phyloP scores from a whole-genome alignment of 1,140 invertebrate species.

The Apis laboriosa region DNA sequence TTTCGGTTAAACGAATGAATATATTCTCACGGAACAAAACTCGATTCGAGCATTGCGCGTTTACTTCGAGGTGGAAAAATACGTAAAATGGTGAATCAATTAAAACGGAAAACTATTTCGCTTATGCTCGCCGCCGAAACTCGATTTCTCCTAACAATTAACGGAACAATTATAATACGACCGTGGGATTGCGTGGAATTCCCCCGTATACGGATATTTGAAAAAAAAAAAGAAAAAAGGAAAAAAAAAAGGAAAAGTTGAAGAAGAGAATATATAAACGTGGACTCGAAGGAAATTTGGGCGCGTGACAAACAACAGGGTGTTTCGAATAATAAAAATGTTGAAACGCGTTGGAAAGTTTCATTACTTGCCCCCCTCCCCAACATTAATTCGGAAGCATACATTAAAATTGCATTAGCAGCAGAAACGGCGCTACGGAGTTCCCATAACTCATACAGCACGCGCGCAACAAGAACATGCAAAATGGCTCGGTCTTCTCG shows the following conservation, averaged over 20 bases:
- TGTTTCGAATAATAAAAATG: background rate
- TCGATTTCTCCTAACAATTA: background rate
- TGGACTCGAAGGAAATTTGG: background rate
- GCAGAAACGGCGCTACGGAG: slow-evolving; percentile 27
- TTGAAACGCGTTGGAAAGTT: slow-evolving; percentile 34
- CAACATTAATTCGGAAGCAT: slow-evolving; percentile 46
- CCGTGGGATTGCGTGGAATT: background rate
- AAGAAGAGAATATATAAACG: too few relatives aligned
- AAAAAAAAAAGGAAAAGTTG: background rate
- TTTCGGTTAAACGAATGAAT: slow-evolving; percentile 26
- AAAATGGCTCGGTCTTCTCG: slow-evolving; percentile 33
- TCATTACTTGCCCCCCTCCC: slow-evolving; percentile 29
- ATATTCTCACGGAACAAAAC: background rate
- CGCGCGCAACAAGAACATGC: slow-evolving; percentile 35
- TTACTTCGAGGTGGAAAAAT: slow-evolving; percentile 1
- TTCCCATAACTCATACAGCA: slow-evolving; percentile 46
- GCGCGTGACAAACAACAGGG: background rate
- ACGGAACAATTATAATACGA: background rate
- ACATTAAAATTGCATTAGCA: slow-evolving; percentile 61
- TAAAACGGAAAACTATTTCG: slow-evolving; percentile 17
- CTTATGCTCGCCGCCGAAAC: background rate
- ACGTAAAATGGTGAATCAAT: slow-evolving; percentile 14
- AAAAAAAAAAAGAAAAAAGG: background rate
- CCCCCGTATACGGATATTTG: too few relatives aligned
- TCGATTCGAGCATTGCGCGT: background rate